A percentile compares a stretch with the other conserved stretches of the same genome.
Evolutionary conservation across 2,888 invertebrate species (phyloP).

Genomic region (Drosophila nr. perissopoda): DNA sequence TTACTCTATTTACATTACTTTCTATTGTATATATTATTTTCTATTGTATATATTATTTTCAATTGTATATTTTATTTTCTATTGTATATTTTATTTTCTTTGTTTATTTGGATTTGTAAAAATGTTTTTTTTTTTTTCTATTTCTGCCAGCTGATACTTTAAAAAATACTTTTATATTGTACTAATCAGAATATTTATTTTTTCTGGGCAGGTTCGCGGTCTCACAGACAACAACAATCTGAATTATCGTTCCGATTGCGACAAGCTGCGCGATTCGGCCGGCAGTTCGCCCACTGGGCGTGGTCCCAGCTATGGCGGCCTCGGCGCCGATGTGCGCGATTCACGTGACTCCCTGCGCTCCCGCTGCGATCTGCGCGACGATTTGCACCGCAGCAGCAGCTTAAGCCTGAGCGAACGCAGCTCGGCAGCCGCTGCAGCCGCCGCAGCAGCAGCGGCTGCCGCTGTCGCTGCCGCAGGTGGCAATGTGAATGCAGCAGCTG

Average conservation of each 20-base stretch:
- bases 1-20: not conserved
- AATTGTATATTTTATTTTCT: not conserved
- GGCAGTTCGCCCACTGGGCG: slow-evolving; percentile 83
- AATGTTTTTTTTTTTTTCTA: not conserved
- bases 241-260: slow-evolving; percentile 85
- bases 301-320: slow-evolving; percentile 59
- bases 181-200: not conserved
- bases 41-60: not conserved
- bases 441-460: slow-evolving; percentile 80
- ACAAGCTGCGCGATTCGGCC: slow-evolving; percentile 84
- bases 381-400: slow-evolving; percentile 84
- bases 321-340: slow-evolving; percentile 75
- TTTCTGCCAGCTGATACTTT: not conserved
- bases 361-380: slow-evolving; percentile 82
- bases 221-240: slow-evolving; percentile 93
- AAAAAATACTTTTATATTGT: not conserved
- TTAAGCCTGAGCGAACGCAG: slow-evolving; percentile 82
- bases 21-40: not conserved
- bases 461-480: slow-evolving; percentile 78
- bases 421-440: slow-evolving; percentile 81
- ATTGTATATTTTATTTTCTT: not conserved
- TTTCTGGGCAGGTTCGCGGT: slow-evolving; percentile 87
- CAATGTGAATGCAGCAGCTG: slow-evolving; percentile 81
- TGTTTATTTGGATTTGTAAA: not conserved
- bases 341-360: slow-evolving; percentile 79